These are phyloP conservation scores for Zosterops pallidus DNA, from an alignment of 2,113 vertebrate species.

Conservation along the genomic window DNA sequence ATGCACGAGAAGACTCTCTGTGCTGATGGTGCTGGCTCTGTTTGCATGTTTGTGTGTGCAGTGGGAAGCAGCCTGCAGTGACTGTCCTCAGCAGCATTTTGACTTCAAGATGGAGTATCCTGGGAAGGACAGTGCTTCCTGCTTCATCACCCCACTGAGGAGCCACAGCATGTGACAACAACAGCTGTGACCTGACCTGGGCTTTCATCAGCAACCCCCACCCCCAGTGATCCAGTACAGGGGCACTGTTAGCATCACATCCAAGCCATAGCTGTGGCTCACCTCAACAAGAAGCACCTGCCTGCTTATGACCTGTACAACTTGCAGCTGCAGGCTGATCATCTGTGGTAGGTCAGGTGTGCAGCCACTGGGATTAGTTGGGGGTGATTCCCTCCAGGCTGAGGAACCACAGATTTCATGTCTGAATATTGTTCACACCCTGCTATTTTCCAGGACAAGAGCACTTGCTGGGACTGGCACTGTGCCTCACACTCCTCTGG, in stretches of 20 bases:
- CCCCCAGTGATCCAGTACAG: conserved; percentile 56
- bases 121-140: conserved; percentile 44
- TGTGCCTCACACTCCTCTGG: neutral
- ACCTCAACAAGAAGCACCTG: conserved; percentile 59
- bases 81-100: neutral
- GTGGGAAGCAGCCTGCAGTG: neutral
- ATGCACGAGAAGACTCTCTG: neutral
- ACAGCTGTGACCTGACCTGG: conserved; percentile 69
- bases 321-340: conserved; percentile 51
- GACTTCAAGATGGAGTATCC: neutral
- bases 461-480: neutral
- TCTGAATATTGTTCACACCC: neutral
- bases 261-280: conserved; percentile 62
- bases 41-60: neutral
- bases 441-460: neutral
- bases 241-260: conserved; percentile 39
- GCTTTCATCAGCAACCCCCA: conserved; percentile 66
- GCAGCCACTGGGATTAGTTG: neutral
- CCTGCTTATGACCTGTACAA: conserved; percentile 54
- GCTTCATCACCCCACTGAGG: conserved; percentile 64
- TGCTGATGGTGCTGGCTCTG: neutral
- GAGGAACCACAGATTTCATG: neutral
- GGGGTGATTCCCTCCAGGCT: neutral
- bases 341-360: conserved; percentile 40
- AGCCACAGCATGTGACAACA: conserved; percentile 39